Conservation (phyloP, 2,888 invertebrate genomes). For the Diloba caeruleocephala region DNA sequence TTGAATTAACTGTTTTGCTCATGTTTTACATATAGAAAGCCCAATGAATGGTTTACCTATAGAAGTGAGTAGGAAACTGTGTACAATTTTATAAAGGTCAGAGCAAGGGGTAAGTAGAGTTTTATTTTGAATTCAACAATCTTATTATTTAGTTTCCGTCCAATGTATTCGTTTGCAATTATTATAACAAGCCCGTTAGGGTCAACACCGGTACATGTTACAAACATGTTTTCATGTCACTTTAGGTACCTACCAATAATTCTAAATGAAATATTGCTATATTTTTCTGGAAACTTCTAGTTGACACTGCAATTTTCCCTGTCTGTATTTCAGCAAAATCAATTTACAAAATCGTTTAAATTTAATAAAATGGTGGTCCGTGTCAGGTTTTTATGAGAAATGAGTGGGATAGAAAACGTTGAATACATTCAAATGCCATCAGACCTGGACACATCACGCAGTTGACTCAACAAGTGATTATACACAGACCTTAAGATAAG, state of each 20-base stretch:
- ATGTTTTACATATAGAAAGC: too few relatives aligned
- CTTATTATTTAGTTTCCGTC: too few relatives aligned
- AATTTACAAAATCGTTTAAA: conserved; percentile 23
- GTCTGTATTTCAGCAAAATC: conserved; percentile 6
- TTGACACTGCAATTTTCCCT: conserved; percentile 15
- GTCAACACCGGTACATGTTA: not conserved
- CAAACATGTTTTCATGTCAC: not conserved
- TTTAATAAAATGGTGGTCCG: conserved; percentile 6
- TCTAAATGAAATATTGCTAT: conserved; percentile 20
- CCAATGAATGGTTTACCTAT: too few relatives aligned
- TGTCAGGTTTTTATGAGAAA: conserved; percentile 17
- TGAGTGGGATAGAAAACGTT: conserved; percentile 20
- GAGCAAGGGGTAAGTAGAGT: too few relatives aligned
- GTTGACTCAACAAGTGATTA: conserved; percentile 53
- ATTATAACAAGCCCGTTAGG: too few relatives aligned
- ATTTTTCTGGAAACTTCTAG: conserved; percentile 21
- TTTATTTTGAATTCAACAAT: too few relatives aligned
- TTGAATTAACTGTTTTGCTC: too few relatives aligned
- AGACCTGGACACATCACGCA: conserved; percentile 15
- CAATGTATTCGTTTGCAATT: too few relatives aligned
- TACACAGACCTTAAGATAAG: not conserved
- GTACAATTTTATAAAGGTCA: too few relatives aligned
- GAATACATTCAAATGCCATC: conserved; percentile 24
- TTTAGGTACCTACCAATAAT: conserved; percentile 8
- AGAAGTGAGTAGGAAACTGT: too few relatives aligned